These are phyloP conservation scores for Pluvianellus socialis DNA, from an alignment of 2,113 vertebrate genomes.

Conservation along the genomic window DNA sequence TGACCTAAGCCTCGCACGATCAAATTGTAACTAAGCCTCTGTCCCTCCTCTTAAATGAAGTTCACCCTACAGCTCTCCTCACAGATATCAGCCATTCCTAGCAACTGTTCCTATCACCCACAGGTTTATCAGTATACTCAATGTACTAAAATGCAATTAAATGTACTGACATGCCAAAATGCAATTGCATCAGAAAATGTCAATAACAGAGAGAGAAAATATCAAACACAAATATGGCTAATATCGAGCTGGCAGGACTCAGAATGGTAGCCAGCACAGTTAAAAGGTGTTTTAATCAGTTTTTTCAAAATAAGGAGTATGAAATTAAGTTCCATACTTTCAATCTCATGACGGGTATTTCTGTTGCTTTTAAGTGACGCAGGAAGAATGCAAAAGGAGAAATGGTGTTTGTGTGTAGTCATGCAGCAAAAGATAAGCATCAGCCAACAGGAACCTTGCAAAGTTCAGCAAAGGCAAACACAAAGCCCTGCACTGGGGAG, in stretches of 20 bases:
- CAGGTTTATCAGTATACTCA: not conserved
- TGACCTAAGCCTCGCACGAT: not conserved
- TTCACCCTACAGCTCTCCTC: not conserved
- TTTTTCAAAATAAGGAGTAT: not conserved
- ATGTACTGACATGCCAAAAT: not conserved
- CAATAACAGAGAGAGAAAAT: not conserved
- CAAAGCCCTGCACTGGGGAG: not conserved
- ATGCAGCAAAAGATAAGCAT: not conserved
- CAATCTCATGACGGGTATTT: fast-evolving
- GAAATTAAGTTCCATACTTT: not conserved
- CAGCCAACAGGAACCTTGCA: not conserved
- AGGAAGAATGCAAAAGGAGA: not conserved
- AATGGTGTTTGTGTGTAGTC: not conserved
- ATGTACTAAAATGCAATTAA: not conserved
- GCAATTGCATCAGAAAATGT: not conserved
- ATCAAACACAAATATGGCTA: not conserved
- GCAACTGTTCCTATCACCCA: not conserved
- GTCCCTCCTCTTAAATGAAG: not conserved
- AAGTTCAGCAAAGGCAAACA: not conserved
- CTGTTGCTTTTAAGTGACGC: not conserved
- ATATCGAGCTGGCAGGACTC: not conserved
- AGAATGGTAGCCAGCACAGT: not conserved
- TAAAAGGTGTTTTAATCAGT: not conserved
- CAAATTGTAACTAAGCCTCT: not conserved
- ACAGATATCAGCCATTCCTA: not conserved